phyloP scores from a whole-genome alignment of 2,797 vertebrate genomes.

The Peromyscus nudipes region DNA sequence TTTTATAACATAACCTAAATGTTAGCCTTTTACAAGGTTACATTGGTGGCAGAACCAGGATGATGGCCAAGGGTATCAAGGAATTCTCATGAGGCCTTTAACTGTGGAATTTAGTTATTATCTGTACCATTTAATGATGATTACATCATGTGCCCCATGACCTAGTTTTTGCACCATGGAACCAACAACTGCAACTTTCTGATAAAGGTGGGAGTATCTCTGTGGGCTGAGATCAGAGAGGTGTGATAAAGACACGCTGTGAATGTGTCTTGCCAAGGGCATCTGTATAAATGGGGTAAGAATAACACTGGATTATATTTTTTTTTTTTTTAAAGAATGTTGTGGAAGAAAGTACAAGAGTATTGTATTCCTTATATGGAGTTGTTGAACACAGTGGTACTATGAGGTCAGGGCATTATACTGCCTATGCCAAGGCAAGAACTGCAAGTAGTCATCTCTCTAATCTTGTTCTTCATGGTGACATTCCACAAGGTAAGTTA shows the following conservation, averaged over 20 bases:
- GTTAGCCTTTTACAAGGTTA: neutral
- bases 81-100: neutral
- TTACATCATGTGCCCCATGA: neutral
- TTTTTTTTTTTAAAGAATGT: slow-evolving; percentile 88
- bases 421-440: slow-evolving; percentile 95
- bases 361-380: slow-evolving; percentile 97
- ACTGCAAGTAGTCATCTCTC: slow-evolving; percentile 84
- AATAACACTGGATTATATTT: slow-evolving; percentile 24
- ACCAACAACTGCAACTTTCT: neutral
- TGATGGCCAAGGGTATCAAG: neutral
- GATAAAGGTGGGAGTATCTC: neutral
- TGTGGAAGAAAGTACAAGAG: slow-evolving; percentile 88
- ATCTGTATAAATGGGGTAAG: neutral
- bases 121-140: too few relatives aligned
- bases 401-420: slow-evolving; percentile 98
- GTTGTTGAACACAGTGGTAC: slow-evolving; percentile 98
- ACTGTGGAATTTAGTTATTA: neutral
- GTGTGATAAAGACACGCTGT: neutral
- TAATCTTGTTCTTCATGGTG: slow-evolving; percentile 87
- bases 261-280: neutral
- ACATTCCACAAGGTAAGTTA: slow-evolving; percentile 87
- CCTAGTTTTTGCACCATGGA: neutral
- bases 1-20: neutral
- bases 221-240: neutral
- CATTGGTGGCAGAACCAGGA: neutral